Evolutionary conservation across 2,113 vertebrate genomes (phyloP), one percentile per base, ranked within the genome.

Genomic region (Pteropus alecto): DNA sequence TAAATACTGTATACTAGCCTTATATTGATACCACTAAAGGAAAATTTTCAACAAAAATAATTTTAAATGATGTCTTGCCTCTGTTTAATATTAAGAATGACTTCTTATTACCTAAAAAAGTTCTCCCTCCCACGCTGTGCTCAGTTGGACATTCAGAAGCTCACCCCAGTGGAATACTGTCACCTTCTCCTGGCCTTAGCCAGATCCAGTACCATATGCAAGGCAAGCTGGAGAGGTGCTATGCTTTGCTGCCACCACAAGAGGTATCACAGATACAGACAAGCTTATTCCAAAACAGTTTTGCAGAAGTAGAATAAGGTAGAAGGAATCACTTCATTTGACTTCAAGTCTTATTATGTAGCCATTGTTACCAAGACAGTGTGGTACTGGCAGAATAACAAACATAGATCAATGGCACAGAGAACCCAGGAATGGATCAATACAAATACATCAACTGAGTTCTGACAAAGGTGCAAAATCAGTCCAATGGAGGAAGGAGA

Each of bases 11-110:
- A 5, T 43, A 71, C 41, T 21, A 94, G 54, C 28, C 65, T 63
- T 93, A 22, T 35, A 81, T 5, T 94, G 41, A 82, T 48, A 95
- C 24, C 56, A 85, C 38, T 43, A 63, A 85, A 94, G 56, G 61
- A 95, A 82, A 51, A 63, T 58, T 90, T 94, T 90, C 38, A 78
- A 86, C 13, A 94, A 71, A 93, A 93, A 51, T 51, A 67, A 93
- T 73, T 65, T 77, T 73, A 90, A 94, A 93, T 92, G 43, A 93
- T 78, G 30, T 18, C 63, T 85, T 68, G 4, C 56, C 60, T 93
- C 77, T 91, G 35, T 83, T 97, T 87, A 95, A 92, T 43, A 79
- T 84, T 81, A 91, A 48, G 43, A 88, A 56, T 56, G 4, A 89
- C 28, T 95, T 82, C 33, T 11, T 68, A 90, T 35, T 79, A 35